A percentile compares a stretch with the other conserved stretches of the same genome.
Conservation (phyloP, 2,888 invertebrate species). For the Euplagia quadripunctaria region DNA sequence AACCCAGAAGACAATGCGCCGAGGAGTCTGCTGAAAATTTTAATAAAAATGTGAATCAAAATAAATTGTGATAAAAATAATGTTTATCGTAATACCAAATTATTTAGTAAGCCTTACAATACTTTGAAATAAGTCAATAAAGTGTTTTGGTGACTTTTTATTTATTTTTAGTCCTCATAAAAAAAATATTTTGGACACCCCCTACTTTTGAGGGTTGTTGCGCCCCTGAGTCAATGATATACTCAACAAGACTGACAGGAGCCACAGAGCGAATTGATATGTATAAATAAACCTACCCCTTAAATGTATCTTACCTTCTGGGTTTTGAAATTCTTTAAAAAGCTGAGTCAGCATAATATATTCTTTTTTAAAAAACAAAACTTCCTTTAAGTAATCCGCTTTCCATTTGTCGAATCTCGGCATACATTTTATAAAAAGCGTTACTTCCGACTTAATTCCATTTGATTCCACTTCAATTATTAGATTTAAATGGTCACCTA, state of each 20-base stretch:
- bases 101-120: no score
- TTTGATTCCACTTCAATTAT: conserved; percentile 57
- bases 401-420: conserved; percentile 85
- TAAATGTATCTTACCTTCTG: conserved; percentile 61
- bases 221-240: no score
- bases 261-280: background rate
- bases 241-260: background rate
- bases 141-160: no score
- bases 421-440: conserved; percentile 88
- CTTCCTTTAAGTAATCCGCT: conserved; percentile 69
- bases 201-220: no score
- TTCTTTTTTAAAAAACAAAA: conserved; percentile 74
- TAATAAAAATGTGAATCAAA: no score
- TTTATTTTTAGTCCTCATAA: no score
- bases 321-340: conserved; percentile 66
- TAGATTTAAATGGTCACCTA: conserved; percentile 77
- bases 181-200: no score
- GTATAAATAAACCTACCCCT: background rate
- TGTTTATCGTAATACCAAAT: no score
- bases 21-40: no score
- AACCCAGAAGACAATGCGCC: no score
- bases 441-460: conserved; percentile 51
- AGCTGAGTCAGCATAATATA: conserved; percentile 70
- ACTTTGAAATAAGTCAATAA: no score
- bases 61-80: no score